Percentiles rank a stretch among this genome's conserved stretches.
These are phyloP conservation scores for Anniella stebbinsi DNA, from an alignment of 2,797 vertebrate genomes.

Conservation along the genomic window DNA sequence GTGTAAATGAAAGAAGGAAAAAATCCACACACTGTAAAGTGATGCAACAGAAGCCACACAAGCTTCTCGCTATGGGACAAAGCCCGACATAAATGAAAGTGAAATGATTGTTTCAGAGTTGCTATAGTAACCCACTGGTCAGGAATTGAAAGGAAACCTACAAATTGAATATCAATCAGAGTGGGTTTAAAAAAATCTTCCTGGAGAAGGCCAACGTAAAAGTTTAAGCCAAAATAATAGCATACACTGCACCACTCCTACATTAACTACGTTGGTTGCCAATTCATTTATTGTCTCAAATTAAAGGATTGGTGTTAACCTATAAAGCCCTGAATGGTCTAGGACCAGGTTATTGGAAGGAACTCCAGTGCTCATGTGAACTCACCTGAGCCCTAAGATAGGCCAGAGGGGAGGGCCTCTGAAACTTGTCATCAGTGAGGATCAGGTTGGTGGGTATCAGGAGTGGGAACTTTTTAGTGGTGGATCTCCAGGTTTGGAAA, in stretches of 20 bases:
- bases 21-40: constrained; percentile 24
- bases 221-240: not conserved
- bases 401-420: not conserved
- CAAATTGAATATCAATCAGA: not conserved
- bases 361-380: not conserved
- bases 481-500: not conserved
- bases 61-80: constrained; percentile 14
- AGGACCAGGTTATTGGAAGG: not conserved
- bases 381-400: not conserved
- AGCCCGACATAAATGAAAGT: constrained; percentile 27
- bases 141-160: constrained; percentile 10
- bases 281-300: not conserved
- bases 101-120: constrained; percentile 15
- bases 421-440: not conserved
- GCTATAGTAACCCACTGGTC: constrained; percentile 14
- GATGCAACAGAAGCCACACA: constrained; percentile 32
- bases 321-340: no score
- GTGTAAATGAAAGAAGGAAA: constrained; percentile 19
- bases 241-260: not conserved
- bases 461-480: not conserved
- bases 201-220: not conserved
- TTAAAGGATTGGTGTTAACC: not conserved
- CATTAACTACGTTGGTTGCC: not conserved
- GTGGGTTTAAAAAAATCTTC: constrained; percentile 4
- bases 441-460: not conserved